Conservation (phyloP, 30 jellyfish, hydroid and myxozoan genomes). For the Hydractinia symbiolongicarpus region DNA sequence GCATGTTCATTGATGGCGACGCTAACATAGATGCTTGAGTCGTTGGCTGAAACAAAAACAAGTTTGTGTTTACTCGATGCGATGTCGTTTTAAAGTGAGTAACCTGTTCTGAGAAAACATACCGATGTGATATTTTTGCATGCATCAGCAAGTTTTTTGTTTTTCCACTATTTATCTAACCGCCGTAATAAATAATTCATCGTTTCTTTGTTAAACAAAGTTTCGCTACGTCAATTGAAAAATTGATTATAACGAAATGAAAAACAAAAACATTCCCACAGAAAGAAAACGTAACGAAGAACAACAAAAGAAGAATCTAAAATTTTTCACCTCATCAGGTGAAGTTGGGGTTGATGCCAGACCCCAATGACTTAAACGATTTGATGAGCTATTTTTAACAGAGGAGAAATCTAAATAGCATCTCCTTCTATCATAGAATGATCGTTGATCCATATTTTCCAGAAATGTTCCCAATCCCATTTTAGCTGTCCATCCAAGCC, state of each 20-base stretch:
- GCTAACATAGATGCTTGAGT: conserved; percentile 11
- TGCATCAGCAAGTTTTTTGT: too few species aligned
- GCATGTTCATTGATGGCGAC: conserved; percentile 26
- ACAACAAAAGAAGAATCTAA: background rate
- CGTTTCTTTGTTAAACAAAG: background rate
- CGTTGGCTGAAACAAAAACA: background rate
- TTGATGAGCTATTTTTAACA: background rate
- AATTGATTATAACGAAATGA: background rate
- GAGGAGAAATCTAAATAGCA: background rate
- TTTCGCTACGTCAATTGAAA: background rate
- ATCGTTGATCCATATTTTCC: conserved; percentile 1
- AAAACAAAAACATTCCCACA: background rate
- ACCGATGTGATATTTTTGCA: too few species aligned
- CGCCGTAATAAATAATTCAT: background rate
- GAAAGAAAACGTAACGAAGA: background rate
- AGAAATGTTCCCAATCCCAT: conserved; percentile 5
- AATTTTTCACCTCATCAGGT: background rate
- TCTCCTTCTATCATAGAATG: background rate
- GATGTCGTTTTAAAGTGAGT: too few species aligned
- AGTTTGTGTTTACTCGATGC: too few species aligned
- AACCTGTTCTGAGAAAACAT: too few species aligned
- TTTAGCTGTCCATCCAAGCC: background rate
- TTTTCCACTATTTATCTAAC: too few species aligned
- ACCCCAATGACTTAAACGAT: conserved; percentile 12
- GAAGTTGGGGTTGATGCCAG: background rate